These are phyloP conservation scores for Macropis europaea DNA, from an alignment of 2,888 invertebrate species.

Conservation along the genomic window DNA sequence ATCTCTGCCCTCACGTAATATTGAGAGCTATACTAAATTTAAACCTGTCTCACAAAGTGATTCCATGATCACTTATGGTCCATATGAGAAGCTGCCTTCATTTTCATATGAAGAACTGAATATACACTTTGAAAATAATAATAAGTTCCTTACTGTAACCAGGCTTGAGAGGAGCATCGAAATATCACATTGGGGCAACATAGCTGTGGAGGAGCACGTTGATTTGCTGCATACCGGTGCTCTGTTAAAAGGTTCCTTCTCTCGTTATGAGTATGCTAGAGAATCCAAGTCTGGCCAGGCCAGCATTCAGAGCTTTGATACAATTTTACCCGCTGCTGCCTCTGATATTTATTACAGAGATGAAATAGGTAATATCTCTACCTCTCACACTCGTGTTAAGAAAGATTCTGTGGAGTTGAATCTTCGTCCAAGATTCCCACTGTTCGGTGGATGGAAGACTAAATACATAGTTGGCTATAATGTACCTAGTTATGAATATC, in stretches of 20 bases:
- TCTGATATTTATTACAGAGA: conserved; percentile 98
- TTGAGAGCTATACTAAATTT: conserved; percentile 91
- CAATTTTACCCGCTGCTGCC: conserved; percentile 91
- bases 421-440: conserved; percentile 96
- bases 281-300: conserved; percentile 93
- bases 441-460: conserved; percentile 99
- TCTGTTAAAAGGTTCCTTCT: conserved; percentile 95
- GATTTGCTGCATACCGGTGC: conserved; percentile 97
- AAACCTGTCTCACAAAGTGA: conserved; percentile 91
- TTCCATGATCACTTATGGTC: conserved; percentile 92
- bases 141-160: conserved; percentile 97
- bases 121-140: conserved; percentile 97
- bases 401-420: conserved; percentile 97
- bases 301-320: conserved; percentile 95
- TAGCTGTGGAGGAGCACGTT: conserved; percentile 97
- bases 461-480: conserved; percentile 98
- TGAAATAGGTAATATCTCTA: conserved; percentile 99
- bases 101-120: conserved; percentile 84
- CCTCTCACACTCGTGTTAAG: conserved; percentile 93
- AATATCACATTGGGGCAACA: conserved; percentile 99
- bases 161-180: conserved; percentile 93
- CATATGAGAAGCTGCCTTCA: conserved; percentile 88
- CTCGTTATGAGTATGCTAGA: conserved; percentile 97
- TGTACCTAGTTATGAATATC: conserved; percentile 97
- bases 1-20: conserved; percentile 87